Percentiles rank a stretch among this genome's conserved stretches.
These are phyloP conservation scores for Plotosus lineatus DNA, from an alignment of 2,113 vertebrate genomes.

Conservation along the genomic window DNA sequence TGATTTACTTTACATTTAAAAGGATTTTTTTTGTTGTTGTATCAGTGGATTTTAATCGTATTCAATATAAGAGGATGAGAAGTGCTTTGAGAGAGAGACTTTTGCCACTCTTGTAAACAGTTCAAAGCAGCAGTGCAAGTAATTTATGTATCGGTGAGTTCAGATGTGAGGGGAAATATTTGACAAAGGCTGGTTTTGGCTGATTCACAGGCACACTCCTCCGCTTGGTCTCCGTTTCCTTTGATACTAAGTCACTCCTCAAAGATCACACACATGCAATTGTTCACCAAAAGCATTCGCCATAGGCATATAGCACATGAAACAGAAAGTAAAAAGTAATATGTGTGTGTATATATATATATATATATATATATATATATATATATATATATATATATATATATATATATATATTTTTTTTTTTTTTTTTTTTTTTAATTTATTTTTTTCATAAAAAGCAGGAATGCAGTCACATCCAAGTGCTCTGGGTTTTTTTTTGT, in stretches of 20 bases:
- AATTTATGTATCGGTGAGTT: conserved; percentile 52
- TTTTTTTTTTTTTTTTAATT: no score
- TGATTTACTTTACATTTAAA: conserved; percentile 9
- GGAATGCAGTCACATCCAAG: not conserved
- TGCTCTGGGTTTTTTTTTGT: not conserved
- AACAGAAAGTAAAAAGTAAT: not conserved
- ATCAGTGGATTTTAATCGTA: conserved; percentile 49
- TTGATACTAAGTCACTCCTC: conserved; percentile 48
- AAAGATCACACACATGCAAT: conserved; percentile 44
- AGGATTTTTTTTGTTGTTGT: conserved; percentile 17
- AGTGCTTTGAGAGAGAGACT: conserved; percentile 26
- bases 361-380: no score
- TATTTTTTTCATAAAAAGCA: conserved; percentile 12
- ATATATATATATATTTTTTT: no score
- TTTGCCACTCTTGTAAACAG: conserved; percentile 43
- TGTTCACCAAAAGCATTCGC: conserved; percentile 27
- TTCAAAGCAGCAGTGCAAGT: conserved; percentile 51
- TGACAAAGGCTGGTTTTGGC: conserved; percentile 38
- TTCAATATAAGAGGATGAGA: conserved; percentile 35
- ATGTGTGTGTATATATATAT: no score
- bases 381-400: no score
- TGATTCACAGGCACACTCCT: conserved; percentile 17
- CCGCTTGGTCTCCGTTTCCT: conserved; percentile 29
- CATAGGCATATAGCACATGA: conserved; percentile 29
- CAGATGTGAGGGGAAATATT: conserved; percentile 36